These are phyloP conservation scores for Metallyticus violacea DNA, from an alignment of 2,888 invertebrate genomes.

Conservation along the genomic window DNA sequence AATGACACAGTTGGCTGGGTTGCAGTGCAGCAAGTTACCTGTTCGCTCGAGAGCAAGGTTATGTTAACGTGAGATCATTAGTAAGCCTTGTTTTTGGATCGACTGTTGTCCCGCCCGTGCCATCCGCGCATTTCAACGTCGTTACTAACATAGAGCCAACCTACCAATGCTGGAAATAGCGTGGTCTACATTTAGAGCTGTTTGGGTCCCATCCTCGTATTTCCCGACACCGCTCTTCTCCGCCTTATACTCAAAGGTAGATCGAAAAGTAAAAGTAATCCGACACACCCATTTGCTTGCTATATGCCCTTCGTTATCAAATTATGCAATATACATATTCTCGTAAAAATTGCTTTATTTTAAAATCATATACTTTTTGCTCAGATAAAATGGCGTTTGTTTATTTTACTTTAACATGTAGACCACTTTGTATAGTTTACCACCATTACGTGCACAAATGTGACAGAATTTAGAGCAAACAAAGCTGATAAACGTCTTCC, in stretches of 20 bases:
- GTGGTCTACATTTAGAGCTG: not conserved
- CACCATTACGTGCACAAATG: no score
- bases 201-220: not conserved
- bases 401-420: no score
- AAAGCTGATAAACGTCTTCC: no score
- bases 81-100: not conserved
- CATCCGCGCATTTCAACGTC: no score
- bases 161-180: constrained; percentile 5
- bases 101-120: not conserved
- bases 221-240: not conserved
- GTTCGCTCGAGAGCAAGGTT: not conserved
- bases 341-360: no score
- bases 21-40: not conserved
- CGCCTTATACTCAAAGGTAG: not conserved
- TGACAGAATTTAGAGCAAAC: no score
- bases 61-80: not conserved
- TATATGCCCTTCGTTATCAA: no score
- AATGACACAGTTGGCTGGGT: not conserved
- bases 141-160: not conserved
- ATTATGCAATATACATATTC: no score
- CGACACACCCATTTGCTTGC: no score
- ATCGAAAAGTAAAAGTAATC: not conserved
- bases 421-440: no score
- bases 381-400: no score
- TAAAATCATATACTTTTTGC: no score